phyloP scores from a whole-genome alignment of 2,113 vertebrate genomes.

The Pygathrix nemaeus region DNA sequence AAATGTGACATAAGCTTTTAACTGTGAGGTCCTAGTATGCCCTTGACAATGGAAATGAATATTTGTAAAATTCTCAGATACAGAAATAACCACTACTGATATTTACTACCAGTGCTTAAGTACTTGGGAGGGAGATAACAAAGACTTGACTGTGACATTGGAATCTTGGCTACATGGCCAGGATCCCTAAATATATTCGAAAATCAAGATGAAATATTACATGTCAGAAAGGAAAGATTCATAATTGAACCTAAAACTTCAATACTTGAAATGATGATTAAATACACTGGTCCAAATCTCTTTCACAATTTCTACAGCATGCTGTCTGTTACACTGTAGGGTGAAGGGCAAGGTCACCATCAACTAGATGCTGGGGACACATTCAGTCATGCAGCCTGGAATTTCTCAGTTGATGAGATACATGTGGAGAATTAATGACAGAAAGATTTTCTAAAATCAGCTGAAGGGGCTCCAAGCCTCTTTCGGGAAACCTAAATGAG shows the following conservation, averaged over 20 bases:
- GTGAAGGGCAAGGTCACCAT: background rate
- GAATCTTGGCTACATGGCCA: background rate
- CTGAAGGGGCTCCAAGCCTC: background rate
- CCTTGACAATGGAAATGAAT: background rate
- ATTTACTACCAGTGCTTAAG: background rate
- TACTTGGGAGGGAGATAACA: background rate
- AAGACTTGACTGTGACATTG: background rate
- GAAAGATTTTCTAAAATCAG: background rate
- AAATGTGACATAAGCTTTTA: background rate
- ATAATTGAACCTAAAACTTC: background rate
- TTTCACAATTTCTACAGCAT: background rate
- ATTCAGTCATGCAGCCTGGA: background rate
- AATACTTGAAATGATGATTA: background rate
- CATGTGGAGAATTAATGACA: background rate
- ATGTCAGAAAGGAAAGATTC: background rate
- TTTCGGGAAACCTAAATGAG: slow-evolving; percentile 14
- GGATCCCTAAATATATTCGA: background rate
- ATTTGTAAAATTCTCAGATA: background rate
- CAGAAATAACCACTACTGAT: background rate
- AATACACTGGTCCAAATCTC: background rate
- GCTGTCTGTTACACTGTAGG: background rate
- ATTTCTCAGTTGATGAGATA: background rate
- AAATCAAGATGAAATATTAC: background rate
- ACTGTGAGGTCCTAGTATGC: background rate
- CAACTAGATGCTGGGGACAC: background rate